Evolutionary conservation across 2,113 vertebrate species (phyloP).

Genomic region (Dicerorhinus sumatrensis): DNA sequence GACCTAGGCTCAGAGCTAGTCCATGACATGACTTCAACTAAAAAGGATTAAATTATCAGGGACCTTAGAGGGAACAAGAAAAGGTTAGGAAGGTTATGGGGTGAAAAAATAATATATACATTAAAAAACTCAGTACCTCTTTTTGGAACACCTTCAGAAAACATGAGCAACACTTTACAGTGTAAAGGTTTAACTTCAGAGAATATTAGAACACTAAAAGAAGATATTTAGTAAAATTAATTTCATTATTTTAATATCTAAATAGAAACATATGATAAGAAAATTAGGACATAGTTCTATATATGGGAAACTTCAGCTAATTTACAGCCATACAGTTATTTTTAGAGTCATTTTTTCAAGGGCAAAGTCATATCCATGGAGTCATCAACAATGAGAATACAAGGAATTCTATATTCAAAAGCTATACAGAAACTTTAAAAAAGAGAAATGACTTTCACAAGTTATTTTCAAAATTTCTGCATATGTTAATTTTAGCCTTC

Average conservation of each 20-base stretch:
- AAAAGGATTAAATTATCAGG: constrained; percentile 43
- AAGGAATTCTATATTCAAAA: constrained; percentile 19
- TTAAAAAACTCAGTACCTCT: constrained; percentile 1
- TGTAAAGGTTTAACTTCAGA: constrained; percentile 33
- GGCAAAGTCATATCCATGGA: background rate
- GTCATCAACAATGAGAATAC: background rate
- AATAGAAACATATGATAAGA: background rate
- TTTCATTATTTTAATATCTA: constrained; percentile 22
- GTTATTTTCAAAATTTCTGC: constrained; percentile 40
- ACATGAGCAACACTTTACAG: background rate
- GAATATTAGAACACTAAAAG: constrained; percentile 13
- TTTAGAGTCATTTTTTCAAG: constrained; percentile 3
- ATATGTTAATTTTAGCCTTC: constrained; percentile 65
- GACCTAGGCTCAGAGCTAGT: background rate
- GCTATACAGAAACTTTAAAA: constrained; percentile 9
- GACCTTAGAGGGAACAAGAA: background rate
- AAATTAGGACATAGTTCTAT: background rate
- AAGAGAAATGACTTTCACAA: constrained; percentile 36
- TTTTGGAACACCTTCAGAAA: constrained; percentile 49
- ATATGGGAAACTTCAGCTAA: background rate
- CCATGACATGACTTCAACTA: background rate
- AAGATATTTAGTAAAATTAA: constrained; percentile 44
- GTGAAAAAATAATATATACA: background rate
- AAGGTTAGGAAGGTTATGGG: background rate
- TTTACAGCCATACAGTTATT: background rate